These are phyloP conservation scores for Anthopleura xanthogrammica DNA, from an alignment of 92 coral and sea anemone genomes.

Conservation along the genomic window DNA sequence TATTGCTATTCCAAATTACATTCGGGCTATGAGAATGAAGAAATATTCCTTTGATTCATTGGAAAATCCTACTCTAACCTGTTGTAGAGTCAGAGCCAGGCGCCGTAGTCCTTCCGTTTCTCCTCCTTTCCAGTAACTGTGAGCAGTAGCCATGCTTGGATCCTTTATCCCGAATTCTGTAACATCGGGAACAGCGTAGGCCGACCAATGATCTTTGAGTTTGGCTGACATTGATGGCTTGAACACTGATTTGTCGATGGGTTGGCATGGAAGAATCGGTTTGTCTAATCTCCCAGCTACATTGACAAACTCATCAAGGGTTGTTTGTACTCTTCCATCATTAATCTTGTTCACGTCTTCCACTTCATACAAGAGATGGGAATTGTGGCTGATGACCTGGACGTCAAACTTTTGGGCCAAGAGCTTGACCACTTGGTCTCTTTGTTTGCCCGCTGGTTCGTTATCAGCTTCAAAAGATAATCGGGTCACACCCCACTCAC, in stretches of 20 bases:
- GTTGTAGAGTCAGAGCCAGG: conserved; percentile 29
- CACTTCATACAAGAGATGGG: conserved; percentile 76
- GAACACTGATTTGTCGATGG: conserved; percentile 37
- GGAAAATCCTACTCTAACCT: conserved; percentile 18
- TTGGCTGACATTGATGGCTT: conserved; percentile 42
- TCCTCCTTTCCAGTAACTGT: conserved; percentile 64
- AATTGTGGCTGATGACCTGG: conserved; percentile 61
- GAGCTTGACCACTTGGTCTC: conserved; percentile 59
- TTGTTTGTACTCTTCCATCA: conserved; percentile 52
- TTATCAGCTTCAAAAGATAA: conserved; percentile 74
- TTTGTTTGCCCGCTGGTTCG: conserved; percentile 74
- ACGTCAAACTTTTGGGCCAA: conserved; percentile 64
- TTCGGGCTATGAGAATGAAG: not conserved
- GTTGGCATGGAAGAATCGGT: conserved; percentile 43
- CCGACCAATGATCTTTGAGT: conserved; percentile 10
- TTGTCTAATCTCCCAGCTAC: conserved; percentile 49
- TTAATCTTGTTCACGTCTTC: conserved; percentile 47
- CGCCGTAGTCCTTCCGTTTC: conserved; percentile 61
- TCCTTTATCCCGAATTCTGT: conserved; percentile 62
- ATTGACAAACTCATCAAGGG: conserved; percentile 55
- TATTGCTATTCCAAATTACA: conserved; percentile 24
- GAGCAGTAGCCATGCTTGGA: conserved; percentile 28
- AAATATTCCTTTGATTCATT: not conserved
- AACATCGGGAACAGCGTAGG: conserved; percentile 47
- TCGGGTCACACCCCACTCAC: conserved; percentile 53